Base-by-base conservation (phyloP, 1,140 invertebrate species). In the Scaptomyza montana region DNA sequence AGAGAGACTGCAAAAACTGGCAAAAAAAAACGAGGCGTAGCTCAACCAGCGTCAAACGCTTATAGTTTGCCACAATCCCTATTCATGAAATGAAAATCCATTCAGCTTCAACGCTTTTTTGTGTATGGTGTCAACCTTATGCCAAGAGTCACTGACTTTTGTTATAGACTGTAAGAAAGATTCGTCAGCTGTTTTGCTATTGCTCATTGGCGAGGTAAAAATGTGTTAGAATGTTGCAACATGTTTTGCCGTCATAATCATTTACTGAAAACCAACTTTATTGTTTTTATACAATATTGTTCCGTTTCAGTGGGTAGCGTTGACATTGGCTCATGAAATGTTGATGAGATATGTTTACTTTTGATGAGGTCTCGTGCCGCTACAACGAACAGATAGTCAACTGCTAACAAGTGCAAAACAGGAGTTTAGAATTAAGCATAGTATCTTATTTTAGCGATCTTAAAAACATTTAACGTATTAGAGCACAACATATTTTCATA, bases 1-100 rank as follows among this genome's bases (percentile, higher is more conserved):
- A 47, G 49, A 65, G 56, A 33, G 25, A 21, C 21, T 74, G 57
- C 12, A 33, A 47, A 19, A 36, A 9, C 33, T 12, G 47, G 30
- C 9, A 9, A 36, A 8, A 60, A 86, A 33, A 78, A 81, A 16
- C 55, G 54, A 81, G 82, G 82, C 75, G 82, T 78, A 9, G 5
- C 39, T 5, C 39, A 67, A 56, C 71, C 82, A 41, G 13, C 36
- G 21, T 39, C 61, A 16, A 85, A 57, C 47, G 10, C 66, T 16
- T 12, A 33, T 13, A 53, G 12, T 67, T 50, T 13, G 19, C 28
- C 21, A 25, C 19, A 63, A 54, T 41, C 41, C 63, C 50, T 70
- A 68, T 82, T 74, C 50, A 59, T 64, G 62, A 33, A 41, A 82
- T 76, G 39, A 41, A 82, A 76, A 59, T 50, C 46, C 59, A 81